Evolutionary conservation across 2,113 vertebrate species (phyloP).

Genomic region (Sinosuthora webbiana): DNA sequence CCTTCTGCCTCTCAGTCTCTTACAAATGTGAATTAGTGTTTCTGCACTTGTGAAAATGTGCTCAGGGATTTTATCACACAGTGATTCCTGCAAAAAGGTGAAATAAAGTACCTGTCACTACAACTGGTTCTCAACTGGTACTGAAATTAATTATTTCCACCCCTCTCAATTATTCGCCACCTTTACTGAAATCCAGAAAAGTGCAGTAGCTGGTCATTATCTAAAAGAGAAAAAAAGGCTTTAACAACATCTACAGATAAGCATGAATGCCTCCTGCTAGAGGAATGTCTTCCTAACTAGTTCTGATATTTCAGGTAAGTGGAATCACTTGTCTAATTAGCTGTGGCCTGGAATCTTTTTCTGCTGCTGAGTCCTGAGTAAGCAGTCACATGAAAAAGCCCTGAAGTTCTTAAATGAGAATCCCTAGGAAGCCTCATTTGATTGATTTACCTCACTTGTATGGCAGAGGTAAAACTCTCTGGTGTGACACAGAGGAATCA

Average conservation of each 20-base stretch:
- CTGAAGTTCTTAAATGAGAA: background rate
- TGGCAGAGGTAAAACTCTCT: background rate
- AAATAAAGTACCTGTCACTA: background rate
- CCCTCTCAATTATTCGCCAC: background rate
- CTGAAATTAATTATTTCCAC: background rate
- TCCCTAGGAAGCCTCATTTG: background rate
- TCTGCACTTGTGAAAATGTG: background rate
- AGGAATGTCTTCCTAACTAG: background rate
- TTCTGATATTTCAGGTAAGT: background rate
- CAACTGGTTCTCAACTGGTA: background rate
- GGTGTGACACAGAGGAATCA: background rate
- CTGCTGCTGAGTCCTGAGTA: background rate
- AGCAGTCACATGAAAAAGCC: background rate
- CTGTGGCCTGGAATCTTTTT: background rate
- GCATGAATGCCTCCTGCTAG: background rate
- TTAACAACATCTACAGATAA: background rate
- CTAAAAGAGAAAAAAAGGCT: background rate
- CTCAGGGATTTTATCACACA: background rate
- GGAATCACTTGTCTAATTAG: conserved; percentile 33
- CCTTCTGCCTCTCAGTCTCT: background rate
- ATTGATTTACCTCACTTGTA: background rate
- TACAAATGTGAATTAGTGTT: background rate
- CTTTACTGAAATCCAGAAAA: background rate
- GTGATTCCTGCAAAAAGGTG: background rate
- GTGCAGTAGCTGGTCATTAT: background rate